Conservation (phyloP, 2,888 invertebrate genomes). For the Acanthosepion esculentum region DNA sequence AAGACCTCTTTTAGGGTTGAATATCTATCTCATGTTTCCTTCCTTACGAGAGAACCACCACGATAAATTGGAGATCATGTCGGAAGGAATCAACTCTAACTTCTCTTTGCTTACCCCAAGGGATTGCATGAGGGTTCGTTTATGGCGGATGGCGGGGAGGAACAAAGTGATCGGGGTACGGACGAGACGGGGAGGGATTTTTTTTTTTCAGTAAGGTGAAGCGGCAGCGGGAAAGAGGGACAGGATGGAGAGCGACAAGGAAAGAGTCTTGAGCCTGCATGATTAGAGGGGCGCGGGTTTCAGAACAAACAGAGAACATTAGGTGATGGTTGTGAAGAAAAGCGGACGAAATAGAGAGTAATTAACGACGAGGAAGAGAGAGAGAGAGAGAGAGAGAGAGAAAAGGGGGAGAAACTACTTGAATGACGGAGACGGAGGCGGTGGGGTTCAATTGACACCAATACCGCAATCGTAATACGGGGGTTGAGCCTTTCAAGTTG, state of each 20-base stretch:
- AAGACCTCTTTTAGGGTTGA: constrained; percentile 33
- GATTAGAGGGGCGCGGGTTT: neutral
- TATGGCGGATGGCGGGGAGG: neutral
- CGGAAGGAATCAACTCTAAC: constrained; percentile 33
- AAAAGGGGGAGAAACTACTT: neutral
- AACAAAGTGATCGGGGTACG: constrained; percentile 3
- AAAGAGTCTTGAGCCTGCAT: neutral
- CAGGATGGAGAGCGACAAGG: neutral
- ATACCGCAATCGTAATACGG: neutral
- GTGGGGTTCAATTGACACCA: constrained; percentile 20
- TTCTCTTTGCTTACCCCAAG: constrained; percentile 18
- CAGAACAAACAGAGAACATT: neutral
- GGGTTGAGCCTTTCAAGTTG: neutral
- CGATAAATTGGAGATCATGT: neutral
- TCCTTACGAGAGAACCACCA: neutral
- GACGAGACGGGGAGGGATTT: neutral
- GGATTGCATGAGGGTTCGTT: constrained; percentile 12
- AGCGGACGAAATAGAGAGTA: neutral
- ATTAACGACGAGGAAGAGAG: neutral
- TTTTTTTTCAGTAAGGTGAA: neutral
- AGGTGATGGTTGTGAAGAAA: neutral
- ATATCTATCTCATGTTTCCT: constrained; percentile 22
- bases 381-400: neutral
- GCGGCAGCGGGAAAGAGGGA: too few species aligned
- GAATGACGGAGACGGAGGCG: too few species aligned